Evolutionary conservation across 2,797 vertebrate species (phyloP), one percentile per base, ranked within the genome.

Genomic region (Aratinga solstitialis): DNA sequence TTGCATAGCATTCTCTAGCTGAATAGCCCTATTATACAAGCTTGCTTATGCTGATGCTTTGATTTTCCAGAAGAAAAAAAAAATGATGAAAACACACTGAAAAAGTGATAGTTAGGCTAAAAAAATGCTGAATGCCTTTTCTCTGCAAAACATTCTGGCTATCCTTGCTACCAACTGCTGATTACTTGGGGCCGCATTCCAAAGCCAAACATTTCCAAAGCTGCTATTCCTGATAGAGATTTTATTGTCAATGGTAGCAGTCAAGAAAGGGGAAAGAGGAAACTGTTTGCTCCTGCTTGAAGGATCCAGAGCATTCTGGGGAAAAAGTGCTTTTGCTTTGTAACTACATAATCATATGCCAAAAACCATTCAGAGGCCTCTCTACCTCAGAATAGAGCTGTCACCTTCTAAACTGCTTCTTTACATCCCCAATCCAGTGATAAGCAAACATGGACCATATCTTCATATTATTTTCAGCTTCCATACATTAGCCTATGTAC

Each of bases 51-150:
- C 69, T 45, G 45, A 48, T 1, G 9, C 59, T 86, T 68, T 82
- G 50, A 66, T 87, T 89, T 94, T 92, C 69, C 43, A 73, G 54
- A 68, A 90, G 59, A 17, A 82, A 93, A 92, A 22, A 82, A 94
- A 92, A 94, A 86, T 7, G 0, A 78, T 79, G 58, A 71, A 72
- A 90, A 74, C 68, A 54, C 43, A 67, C 75, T 68, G 65, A 77
- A 93, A 89, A 90, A 96, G 36, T 48, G 65, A 54, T 23, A 79
- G 56, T 45, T 66, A 90, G 51, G 54, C 86, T 87, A 88, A 92
- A 94, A 93, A 91, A 65, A 24, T 34, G 67, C 74, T 84, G 59
- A 94, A 84, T 26, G n/a, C 4, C 40, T 79, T 75, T 84, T 45
- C 58, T 87, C 89, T 87, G 51, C 63, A 95, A 86, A 93, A 89